phyloP scores from a whole-genome alignment of 2,888 invertebrate species.

The Monochamus alternatus region DNA sequence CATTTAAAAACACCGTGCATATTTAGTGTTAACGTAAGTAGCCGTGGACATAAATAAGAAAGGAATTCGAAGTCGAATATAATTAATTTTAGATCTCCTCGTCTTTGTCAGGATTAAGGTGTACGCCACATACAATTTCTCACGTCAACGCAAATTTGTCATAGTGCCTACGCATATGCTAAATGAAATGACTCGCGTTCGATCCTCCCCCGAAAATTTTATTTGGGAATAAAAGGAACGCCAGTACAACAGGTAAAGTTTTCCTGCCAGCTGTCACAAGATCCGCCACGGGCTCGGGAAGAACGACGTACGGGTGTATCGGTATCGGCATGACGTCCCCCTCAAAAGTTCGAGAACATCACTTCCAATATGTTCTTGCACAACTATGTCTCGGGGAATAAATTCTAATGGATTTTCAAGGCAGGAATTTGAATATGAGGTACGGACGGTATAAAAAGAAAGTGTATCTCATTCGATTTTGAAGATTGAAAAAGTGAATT shows the following conservation, averaged over 20 bases:
- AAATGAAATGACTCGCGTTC: not conserved
- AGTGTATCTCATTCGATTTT: too few relatives aligned
- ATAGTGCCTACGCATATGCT: too few relatives aligned
- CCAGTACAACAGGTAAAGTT: not conserved
- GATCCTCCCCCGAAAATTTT: not conserved
- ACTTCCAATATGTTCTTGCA: not conserved
- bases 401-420: not conserved
- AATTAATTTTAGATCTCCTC: too few relatives aligned
- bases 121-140: not conserved
- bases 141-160: not conserved
- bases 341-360: not conserved
- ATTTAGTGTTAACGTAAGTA: too few relatives aligned
- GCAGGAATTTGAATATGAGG: not conserved
- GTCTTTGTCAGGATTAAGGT: too few relatives aligned
- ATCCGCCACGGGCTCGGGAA: not conserved
- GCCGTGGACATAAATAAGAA: too few relatives aligned
- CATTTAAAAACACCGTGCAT: too few relatives aligned
- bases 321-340: constrained; percentile 3
- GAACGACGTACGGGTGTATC: not conserved
- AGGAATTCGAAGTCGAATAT: too few relatives aligned
- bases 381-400: not conserved
- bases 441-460: not conserved
- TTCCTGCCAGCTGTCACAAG: constrained; percentile 13
- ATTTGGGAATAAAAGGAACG: not conserved
- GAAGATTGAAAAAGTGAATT: too few relatives aligned